Evolutionary conservation across 2,113 vertebrate species (phyloP).

Genomic region (Picathartes gymnocephalus): DNA sequence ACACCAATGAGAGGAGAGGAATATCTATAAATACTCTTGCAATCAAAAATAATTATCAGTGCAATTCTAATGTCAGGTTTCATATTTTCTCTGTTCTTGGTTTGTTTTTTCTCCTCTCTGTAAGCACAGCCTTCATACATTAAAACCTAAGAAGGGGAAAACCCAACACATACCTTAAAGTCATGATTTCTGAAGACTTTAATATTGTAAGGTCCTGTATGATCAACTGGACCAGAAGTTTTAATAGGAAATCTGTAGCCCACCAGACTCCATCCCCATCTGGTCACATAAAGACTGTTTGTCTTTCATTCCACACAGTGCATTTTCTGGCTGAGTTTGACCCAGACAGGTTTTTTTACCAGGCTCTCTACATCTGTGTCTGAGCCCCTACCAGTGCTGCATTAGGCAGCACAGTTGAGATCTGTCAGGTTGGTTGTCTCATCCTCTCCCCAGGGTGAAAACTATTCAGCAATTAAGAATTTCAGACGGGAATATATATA

Average conservation of each 20-base stretch:
- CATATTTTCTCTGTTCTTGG: not conserved
- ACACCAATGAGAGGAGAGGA: not conserved
- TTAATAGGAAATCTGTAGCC: not conserved
- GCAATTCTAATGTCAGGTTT: not conserved
- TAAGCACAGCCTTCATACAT: not conserved
- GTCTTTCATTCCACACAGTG: not conserved
- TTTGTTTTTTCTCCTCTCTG: not conserved
- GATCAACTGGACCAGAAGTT: not conserved
- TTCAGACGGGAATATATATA: not conserved
- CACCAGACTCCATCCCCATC: not conserved
- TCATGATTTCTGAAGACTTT: not conserved
- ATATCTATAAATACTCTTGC: not conserved
- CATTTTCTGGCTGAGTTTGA: not conserved
- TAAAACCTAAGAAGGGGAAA: not conserved
- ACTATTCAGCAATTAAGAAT: not conserved
- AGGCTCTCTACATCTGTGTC: not conserved
- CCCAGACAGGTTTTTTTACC: not conserved
- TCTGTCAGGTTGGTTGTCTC: not conserved
- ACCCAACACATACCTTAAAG: not conserved
- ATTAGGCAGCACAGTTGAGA: not conserved
- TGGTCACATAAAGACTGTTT: not conserved
- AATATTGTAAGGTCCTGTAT: rapidly evolving
- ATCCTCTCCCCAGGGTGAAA: not conserved
- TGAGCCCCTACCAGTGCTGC: not conserved
- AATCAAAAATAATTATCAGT: not conserved